Base-by-base conservation (phyloP, 2,888 invertebrate species). In the Buathra laborator region DNA sequence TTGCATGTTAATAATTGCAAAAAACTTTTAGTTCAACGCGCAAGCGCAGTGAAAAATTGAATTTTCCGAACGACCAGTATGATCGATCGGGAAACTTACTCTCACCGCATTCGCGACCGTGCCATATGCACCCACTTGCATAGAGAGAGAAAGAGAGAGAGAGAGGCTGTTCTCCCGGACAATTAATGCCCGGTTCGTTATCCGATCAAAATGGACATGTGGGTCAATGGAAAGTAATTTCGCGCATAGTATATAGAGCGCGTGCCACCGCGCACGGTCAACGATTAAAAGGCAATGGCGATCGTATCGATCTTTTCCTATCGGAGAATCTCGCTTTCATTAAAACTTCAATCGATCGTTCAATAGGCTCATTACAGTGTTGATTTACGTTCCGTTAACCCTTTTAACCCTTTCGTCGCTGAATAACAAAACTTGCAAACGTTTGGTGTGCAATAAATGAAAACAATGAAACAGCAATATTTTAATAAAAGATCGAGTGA, bases 181-280 rank as follows among this genome's bases (percentile, higher is more conserved):
- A 81, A 81, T 84, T 82, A 82, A 85, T 67, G 46, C 78, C 37
- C 59, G 53, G 68, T 77, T 85, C 68, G 51, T 64, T 79, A 59
- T 70, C 12, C 81, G 81, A 82, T 81, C 53, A 56, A 82, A 81
- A 85, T 75, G 78, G 78, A 82, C 75, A 85, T 85, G 81, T 85
- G 78, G 85, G 85, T 85, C 85, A 85, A 79, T 85, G 81, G 81
- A 85, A 85, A 85, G 85, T 85, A 82, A 85, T 85, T 85, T 82
- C 75, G 74, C 81, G 85, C 78, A 81, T 66, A 72, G 72, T 66
- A 68, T 48, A 37, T 24, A 59, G 59, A 12, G 76, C 62, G 68
- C 81, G 74, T 56, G 74, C 72, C 64, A 68, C n/a, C 66, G 66
- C 62, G 59, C 77, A 77, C 74, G 81, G 72, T 84, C 81, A 81